These are phyloP conservation scores for Cephus cinctus DNA, from an alignment of 1,140 invertebrate genomes.

Conservation along the genomic window DNA sequence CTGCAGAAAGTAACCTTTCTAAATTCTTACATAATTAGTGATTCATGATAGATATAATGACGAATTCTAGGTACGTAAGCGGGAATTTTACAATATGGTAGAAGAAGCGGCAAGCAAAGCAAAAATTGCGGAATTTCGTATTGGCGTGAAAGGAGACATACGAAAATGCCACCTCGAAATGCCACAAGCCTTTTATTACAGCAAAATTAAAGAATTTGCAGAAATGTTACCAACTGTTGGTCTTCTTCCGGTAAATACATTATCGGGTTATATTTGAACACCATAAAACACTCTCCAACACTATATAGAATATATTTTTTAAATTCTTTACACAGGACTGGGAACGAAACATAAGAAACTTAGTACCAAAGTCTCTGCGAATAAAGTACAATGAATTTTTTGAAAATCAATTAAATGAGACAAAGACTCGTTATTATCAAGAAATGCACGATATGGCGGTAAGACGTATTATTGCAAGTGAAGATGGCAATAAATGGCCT, in stretches of 20 bases:
- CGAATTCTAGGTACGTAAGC: background rate
- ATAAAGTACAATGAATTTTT: slow-evolving; percentile 46
- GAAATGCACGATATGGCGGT: slow-evolving; percentile 55
- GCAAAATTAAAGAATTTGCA: slow-evolving; percentile 32
- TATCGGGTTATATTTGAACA: background rate
- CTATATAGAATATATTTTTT: slow-evolving; percentile 1
- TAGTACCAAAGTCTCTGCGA: slow-evolving; percentile 48
- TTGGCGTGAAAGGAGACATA: background rate
- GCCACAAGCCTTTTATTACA: slow-evolving; percentile 14
- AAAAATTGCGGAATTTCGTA: background rate
- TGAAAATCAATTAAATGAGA: slow-evolving; percentile 52
- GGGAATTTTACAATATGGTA: background rate
- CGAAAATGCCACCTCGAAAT: background rate
- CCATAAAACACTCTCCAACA: background rate
- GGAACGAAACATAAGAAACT: slow-evolving; percentile 53
- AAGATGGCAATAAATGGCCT: slow-evolving; percentile 24
- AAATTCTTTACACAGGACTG: slow-evolving; percentile 35
- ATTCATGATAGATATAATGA: background rate
- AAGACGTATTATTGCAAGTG: slow-evolving; percentile 51
- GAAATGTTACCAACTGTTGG: slow-evolving; percentile 22
- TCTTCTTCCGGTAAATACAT: slow-evolving; percentile 27
- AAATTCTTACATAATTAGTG: background rate
- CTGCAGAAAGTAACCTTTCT: slow-evolving; percentile 9
- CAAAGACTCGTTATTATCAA: slow-evolving; percentile 52
- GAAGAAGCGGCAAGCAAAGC: background rate